Conservation (phyloP, 2,888 invertebrate species). For the Drosophila melanocephala region DNA sequence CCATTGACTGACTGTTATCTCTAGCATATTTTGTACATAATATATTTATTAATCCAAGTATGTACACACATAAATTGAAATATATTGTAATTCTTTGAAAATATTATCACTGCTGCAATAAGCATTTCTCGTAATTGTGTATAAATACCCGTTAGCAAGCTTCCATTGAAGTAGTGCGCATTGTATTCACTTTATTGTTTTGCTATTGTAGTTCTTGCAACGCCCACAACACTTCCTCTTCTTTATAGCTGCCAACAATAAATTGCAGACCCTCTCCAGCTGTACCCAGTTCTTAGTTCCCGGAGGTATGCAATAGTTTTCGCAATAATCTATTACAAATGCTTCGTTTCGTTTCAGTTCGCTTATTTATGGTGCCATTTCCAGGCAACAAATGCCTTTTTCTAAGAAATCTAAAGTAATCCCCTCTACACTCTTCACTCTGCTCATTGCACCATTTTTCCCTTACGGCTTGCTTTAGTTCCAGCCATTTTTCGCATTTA, state of each 20-base stretch:
- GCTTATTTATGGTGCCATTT: conserved; percentile 74
- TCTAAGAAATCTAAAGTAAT: conserved; percentile 50
- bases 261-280: conserved; percentile 39
- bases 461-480: conserved; percentile 25
- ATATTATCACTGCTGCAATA: not conserved
- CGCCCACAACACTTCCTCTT: conserved; percentile 54
- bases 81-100: not conserved
- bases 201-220: conserved; percentile 25
- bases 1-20: not conserved
- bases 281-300: conserved; percentile 31
- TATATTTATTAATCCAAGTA: not conserved
- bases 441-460: not conserved
- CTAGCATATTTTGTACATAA: not conserved
- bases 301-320: conserved; percentile 69
- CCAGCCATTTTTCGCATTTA: conserved; percentile 72
- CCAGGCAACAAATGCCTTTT: conserved; percentile 58
- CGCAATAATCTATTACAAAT: conserved; percentile 75
- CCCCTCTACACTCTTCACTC: not conserved
- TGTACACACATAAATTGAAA: not conserved
- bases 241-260: conserved; percentile 62
- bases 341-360: conserved; percentile 46
- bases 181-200: conserved; percentile 25
- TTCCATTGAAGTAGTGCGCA: conserved; percentile 24
- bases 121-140: conserved; percentile 8
- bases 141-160: not conserved